phyloP scores from a whole-genome alignment of 2,888 invertebrate genomes.

The Nemapogon koenigi region DNA sequence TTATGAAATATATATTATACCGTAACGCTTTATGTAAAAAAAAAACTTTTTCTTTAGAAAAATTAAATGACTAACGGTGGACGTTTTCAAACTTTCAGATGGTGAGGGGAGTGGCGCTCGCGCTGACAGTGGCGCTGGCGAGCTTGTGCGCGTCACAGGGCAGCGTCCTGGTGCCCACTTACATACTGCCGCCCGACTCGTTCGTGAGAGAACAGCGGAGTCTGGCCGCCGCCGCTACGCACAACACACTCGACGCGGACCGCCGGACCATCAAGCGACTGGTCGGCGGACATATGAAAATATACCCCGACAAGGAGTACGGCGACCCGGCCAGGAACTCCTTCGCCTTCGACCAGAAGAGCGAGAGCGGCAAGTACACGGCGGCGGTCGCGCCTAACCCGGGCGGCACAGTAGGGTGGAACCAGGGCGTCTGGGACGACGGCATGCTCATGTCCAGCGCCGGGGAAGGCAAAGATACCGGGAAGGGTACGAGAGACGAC shows the following conservation, averaged over 20 bases:
- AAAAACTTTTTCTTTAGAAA: too few species aligned
- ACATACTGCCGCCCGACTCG: conserved; percentile 61
- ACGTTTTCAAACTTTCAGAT: conserved; percentile 52
- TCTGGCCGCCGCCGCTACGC: conserved; percentile 37
- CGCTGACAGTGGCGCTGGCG: conserved; percentile 54
- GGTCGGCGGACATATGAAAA: conserved; percentile 72
- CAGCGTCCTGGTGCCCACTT: conserved; percentile 59
- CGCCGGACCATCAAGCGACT: conserved; percentile 69
- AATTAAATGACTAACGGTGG: too few species aligned
- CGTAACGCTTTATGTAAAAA: too few species aligned
- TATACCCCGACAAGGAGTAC: conserved; percentile 48
- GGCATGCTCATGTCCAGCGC: conserved; percentile 74
- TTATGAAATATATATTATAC: conserved; percentile 2
- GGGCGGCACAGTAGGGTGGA: conserved; percentile 58
- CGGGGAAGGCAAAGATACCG: conserved; percentile 68
- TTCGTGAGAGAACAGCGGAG: conserved; percentile 60
- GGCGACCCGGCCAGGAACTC: conserved; percentile 44
- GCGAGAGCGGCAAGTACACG: conserved; percentile 44
- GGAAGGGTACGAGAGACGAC: conserved; percentile 41
- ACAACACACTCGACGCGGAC: conserved; percentile 39
- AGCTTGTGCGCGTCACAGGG: conserved; percentile 41
- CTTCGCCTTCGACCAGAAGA: conserved; percentile 38
- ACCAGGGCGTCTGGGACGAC: conserved; percentile 68
- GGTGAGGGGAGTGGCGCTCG: conserved; percentile 62
- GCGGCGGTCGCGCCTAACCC: conserved; percentile 46